phyloP scores from a whole-genome alignment of 2,888 invertebrate species.

The Lasioglossum oenotherae region DNA sequence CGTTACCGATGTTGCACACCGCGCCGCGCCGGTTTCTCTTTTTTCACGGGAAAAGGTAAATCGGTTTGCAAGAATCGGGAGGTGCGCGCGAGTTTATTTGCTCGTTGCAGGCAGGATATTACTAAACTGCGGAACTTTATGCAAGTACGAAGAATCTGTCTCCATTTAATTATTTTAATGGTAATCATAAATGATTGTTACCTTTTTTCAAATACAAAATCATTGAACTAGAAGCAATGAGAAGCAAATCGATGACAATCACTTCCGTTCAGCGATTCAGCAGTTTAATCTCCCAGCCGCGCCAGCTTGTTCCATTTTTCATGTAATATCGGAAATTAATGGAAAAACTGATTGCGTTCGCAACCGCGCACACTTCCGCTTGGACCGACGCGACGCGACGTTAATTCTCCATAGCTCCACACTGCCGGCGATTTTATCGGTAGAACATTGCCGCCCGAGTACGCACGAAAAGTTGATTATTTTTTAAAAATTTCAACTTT shows the following conservation, averaged over 20 bases:
- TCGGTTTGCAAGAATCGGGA: neutral
- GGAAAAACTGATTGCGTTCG: neutral
- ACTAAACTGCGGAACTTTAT: too few relatives aligned
- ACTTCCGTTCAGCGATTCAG: neutral
- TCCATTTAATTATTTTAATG: neutral
- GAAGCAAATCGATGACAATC: neutral
- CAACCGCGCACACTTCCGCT: neutral
- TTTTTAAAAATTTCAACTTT: neutral
- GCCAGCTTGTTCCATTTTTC: neutral
- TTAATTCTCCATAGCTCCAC: neutral
- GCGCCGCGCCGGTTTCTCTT: neutral
- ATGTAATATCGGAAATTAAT: neutral
- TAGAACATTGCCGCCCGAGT: neutral
- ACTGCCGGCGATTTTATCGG: neutral
- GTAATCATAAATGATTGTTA: neutral
- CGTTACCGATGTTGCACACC: neutral
- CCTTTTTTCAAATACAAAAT: neutral
- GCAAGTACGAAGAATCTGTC: neutral
- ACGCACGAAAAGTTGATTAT: neutral
- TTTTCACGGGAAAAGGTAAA: neutral
- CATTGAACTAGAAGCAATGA: neutral
- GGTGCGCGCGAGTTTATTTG: too few relatives aligned
- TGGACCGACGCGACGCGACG: neutral
- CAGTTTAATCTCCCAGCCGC: neutral
- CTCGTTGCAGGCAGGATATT: neutral